Conservation (phyloP, 23 tunicate genomes). For the Oikopleura dioica region DNA sequence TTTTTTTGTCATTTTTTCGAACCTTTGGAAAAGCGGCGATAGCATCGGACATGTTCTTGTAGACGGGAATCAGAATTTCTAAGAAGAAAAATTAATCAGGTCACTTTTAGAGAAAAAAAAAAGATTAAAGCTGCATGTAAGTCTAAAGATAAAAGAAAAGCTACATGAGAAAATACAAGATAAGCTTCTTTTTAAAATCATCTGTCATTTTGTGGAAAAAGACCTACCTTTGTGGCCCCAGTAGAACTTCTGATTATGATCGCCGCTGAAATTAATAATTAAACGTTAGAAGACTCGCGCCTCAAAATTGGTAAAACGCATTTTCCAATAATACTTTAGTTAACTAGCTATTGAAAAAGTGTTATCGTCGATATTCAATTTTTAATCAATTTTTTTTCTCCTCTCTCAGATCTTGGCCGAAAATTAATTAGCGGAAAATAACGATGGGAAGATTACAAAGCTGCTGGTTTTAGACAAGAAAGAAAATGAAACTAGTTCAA, state of each 20-base stretch:
- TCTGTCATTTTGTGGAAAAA: no score
- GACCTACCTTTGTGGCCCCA: slow-evolving; percentile 99
- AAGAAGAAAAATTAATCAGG: no score
- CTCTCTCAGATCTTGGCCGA: no score
- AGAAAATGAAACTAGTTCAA: background rate
- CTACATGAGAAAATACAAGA: no score
- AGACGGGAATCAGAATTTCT: slow-evolving; percentile 84
- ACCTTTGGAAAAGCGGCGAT: slow-evolving; percentile 43
- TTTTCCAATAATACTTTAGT: background rate
- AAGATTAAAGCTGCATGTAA: no score
- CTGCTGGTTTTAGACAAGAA: background rate
- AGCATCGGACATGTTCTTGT: slow-evolving; percentile 80
- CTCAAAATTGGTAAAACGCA: background rate
- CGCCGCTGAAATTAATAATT: slow-evolving; percentile 37
- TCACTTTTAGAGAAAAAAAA: no score
- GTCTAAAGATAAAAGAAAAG: no score
- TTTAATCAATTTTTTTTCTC: no score
- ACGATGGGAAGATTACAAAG: background rate
- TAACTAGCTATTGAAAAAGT: background rate
- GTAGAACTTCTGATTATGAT: slow-evolving; percentile 93
- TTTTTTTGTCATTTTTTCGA: no score
- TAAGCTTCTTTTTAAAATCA: no score
- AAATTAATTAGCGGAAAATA: background rate
- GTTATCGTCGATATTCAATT: no score
- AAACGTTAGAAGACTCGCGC: no score